Evolutionary conservation across 1,140 invertebrate species (phyloP), one percentile per base, ranked within the genome.

Genomic region (Probaryconus sp.): DNA sequence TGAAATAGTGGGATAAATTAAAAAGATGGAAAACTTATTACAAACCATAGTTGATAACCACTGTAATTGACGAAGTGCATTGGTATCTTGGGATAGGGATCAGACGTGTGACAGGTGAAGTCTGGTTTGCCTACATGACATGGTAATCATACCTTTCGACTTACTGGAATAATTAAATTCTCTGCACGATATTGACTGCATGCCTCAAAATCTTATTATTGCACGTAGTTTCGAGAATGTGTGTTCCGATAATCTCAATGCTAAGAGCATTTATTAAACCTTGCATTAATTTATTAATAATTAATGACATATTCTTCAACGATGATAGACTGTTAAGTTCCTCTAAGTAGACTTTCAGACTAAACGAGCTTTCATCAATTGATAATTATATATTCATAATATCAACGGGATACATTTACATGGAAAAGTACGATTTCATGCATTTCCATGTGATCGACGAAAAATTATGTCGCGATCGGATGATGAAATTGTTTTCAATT

Each of bases 91-190:
- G 56, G 60, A 72, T 74, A 70, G 61, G 70, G 60, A 70, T 69
- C 75, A 65, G 63, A 64, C 53, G 28, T 64, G 69, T 70, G 76
- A 78, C 76, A 78, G 71, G 76, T 75, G 65, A 77, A 78, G 76
- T 63, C 76, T 76, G 68, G 68, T 76, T 76, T 71, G 64, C 74
- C 76, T 60, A 65, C 61, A 61, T 75, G 76, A 78, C 76, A 75
- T 68, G 53, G 37, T 78, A 78, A 78, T 78, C 71, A 78, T 70
- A 78, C 60, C 67, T 73, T 67, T 72, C 58, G 51, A 77, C 74
- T 64, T 63, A 74, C 71, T 67, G 58, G 76, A 78, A 75, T 78
- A 78, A 78, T 78, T 78, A 75, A 78, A 78, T 78, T 67, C 61
- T 65, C 61, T 18, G 53, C 51, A 24, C 10, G 60, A 38, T 76